Conservation (phyloP, 1,140 invertebrate species). For the Chlorops oryzae region DNA sequence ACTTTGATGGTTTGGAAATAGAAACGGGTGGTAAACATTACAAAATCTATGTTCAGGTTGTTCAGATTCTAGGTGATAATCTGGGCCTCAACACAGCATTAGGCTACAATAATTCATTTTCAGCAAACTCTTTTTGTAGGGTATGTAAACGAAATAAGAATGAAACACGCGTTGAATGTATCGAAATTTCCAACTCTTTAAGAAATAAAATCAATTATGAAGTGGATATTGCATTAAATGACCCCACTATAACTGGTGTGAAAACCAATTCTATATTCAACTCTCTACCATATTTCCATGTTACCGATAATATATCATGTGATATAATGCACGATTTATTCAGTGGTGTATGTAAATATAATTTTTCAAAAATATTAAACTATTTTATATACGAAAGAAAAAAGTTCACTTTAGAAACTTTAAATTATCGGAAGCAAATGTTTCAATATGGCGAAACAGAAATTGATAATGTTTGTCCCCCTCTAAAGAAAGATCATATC, state of each 20-base stretch:
- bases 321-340: slow-evolving; percentile 35
- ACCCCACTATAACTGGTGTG: neutral
- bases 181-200: neutral
- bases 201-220: neutral
- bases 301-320: no score
- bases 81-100: neutral
- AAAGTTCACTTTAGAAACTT: slow-evolving; percentile 22
- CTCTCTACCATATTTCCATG: neutral
- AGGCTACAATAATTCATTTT: neutral
- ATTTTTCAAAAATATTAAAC: slow-evolving; percentile 21
- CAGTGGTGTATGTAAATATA: slow-evolving; percentile 28
- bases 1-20: neutral
- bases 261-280: neutral
- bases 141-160: neutral
- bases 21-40: neutral
- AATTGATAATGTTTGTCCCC: neutral
- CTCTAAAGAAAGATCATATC: neutral
- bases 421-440: slow-evolving; percentile 15
- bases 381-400: slow-evolving; percentile 22
- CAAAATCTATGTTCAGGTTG: neutral
- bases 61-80: neutral
- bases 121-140: neutral
- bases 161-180: neutral
- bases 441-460: neutral
- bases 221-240: neutral